phyloP scores from a whole-genome alignment of 2,888 invertebrate genomes.

The Cremastinae sp. region DNA sequence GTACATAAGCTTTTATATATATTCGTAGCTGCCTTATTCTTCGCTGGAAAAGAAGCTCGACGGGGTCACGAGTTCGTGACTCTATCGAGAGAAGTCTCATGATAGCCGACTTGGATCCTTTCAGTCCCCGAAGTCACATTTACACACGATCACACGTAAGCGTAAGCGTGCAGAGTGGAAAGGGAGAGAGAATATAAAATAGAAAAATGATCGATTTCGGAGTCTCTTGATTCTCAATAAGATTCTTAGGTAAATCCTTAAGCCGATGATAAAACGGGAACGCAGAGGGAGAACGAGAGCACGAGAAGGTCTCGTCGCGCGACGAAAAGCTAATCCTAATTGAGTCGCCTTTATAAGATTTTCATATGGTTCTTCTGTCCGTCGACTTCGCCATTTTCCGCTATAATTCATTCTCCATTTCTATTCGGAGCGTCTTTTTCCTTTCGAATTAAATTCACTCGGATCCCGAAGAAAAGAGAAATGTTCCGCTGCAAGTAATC shows the following conservation, averaged over 20 bases:
- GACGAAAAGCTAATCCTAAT: conserved; percentile 75
- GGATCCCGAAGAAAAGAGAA: conserved; percentile 20
- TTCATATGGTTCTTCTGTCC: conserved; percentile 39
- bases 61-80: conserved; percentile 47
- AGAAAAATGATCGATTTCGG: conserved; percentile 46
- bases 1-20: conserved; percentile 36
- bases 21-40: conserved; percentile 34
- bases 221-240: conserved; percentile 66
- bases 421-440: conserved; percentile 26
- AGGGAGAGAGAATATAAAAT: background rate
- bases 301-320: conserved; percentile 65
- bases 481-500: conserved; percentile 34
- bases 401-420: conserved; percentile 15
- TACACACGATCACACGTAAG: background rate
- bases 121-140: conserved; percentile 31
- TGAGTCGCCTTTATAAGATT: conserved; percentile 74
- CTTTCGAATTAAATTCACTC: conserved; percentile 31
- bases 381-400: conserved; percentile 40
- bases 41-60: conserved; percentile 33
- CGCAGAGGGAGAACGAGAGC: conserved; percentile 66
- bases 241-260: conserved; percentile 74
- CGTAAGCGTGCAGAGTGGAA: conserved; percentile 7
- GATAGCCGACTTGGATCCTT: conserved; percentile 33
- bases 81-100: conserved; percentile 28
- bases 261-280: conserved; percentile 70